Percentiles rank a stretch among this genome's conserved stretches.
These are phyloP conservation scores for Drosophila kurseongensis DNA, from an alignment of 1,140 invertebrate genomes.

Conservation along the genomic window DNA sequence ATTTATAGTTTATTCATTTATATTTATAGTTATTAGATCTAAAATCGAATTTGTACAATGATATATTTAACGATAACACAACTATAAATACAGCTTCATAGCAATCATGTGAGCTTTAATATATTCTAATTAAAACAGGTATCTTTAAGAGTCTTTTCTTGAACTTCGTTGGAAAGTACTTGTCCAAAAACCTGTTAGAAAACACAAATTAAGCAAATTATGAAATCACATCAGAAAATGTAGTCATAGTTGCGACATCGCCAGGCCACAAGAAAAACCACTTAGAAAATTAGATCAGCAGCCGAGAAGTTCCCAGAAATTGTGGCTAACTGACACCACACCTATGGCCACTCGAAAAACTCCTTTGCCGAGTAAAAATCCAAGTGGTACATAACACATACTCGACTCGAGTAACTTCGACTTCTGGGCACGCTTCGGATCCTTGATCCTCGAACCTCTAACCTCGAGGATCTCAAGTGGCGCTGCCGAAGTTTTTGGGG, in stretches of 20 bases:
- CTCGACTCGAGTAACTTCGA: slow-evolving; percentile 22
- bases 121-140: too few species aligned
- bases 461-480: slow-evolving; percentile 23
- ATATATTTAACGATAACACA: neutral
- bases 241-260: slow-evolving; percentile 10
- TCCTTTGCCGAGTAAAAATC: slow-evolving; percentile 7
- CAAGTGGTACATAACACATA: slow-evolving; percentile 58
- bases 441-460: neutral
- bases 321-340: slow-evolving; percentile 58
- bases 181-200: slow-evolving; percentile 18
- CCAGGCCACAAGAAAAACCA: slow-evolving; percentile 27
- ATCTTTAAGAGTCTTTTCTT: neutral
- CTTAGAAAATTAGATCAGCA: slow-evolving; percentile 30
- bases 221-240: slow-evolving; percentile 24
- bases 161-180: neutral
- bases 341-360: slow-evolving; percentile 9
- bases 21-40: too few species aligned
- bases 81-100: neutral
- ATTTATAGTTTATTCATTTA: too few species aligned
- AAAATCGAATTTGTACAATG: too few species aligned
- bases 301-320: slow-evolving; percentile 53
- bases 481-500: slow-evolving; percentile 6
- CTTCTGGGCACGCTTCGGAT: slow-evolving; percentile 40
- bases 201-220: slow-evolving; percentile 41
- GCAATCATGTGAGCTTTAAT: neutral